Evolutionary conservation across 2,797 vertebrate species (phyloP).

Genomic region (Sciurus carolinensis): DNA sequence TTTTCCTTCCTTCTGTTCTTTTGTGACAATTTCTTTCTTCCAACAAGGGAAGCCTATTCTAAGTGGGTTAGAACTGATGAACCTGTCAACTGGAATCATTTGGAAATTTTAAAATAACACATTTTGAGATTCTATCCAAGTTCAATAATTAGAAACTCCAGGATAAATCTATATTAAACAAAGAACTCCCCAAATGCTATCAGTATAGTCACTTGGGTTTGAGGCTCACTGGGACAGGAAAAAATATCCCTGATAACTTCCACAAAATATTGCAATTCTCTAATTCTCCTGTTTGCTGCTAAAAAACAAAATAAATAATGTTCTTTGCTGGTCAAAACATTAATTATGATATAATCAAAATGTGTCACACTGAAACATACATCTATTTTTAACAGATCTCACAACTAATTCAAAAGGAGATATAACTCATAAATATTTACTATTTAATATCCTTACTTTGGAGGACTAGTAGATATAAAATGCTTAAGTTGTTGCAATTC

Average conservation of each 20-base stretch:
- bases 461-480: slow-evolving; percentile 34
- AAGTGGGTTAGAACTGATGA: neutral
- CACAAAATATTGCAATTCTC: neutral
- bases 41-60: neutral
- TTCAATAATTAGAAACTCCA: slow-evolving; percentile 29
- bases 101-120: slow-evolving; percentile 54
- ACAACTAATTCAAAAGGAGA: neutral
- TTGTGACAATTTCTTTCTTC: neutral
- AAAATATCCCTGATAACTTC: neutral
- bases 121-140: slow-evolving; percentile 13
- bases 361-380: slow-evolving; percentile 49
- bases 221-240: neutral
- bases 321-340: slow-evolving; percentile 22
- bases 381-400: neutral
- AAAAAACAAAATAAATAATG: slow-evolving; percentile 41
- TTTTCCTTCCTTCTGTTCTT: too few relatives aligned
- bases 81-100: neutral
- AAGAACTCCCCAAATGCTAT: neutral
- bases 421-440: neutral
- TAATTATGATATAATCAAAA: slow-evolving; percentile 54
- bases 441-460: slow-evolving; percentile 18
- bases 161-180: neutral
- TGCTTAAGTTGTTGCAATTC: neutral
- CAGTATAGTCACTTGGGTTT: neutral
- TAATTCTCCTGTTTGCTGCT: slow-evolving; percentile 22